A percentile compares a stretch with the other conserved stretches of the same genome.
These are phyloP conservation scores for Buceros bicornis DNA, from an alignment of 2,797 vertebrate genomes.

Conservation along the genomic window DNA sequence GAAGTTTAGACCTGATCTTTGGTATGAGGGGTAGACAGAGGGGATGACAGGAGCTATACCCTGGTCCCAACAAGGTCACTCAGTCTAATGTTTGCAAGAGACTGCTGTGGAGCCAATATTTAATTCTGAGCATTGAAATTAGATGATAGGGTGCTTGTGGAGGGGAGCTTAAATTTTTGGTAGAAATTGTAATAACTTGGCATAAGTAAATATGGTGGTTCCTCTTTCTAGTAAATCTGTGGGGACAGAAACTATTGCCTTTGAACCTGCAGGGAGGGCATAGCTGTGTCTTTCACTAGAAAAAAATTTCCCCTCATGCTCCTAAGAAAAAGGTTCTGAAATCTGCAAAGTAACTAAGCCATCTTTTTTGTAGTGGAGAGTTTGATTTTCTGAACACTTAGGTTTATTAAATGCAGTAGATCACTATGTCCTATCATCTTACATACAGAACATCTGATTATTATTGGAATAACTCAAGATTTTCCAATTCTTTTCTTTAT, in stretches of 20 bases:
- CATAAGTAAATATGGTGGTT: not conserved
- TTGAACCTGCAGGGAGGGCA: not conserved
- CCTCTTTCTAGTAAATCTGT: not conserved
- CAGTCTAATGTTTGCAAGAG: not conserved
- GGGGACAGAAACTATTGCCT: not conserved
- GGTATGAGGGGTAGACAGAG: not conserved
- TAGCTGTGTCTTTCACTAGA: not conserved
- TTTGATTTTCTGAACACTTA: not conserved
- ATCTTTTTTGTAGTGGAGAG: not conserved
- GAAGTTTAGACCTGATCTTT: not conserved
- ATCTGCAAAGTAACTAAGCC: not conserved
- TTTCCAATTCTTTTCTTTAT: not conserved
- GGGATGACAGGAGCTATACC: not conserved
- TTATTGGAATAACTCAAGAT: slow-evolving; percentile 20
- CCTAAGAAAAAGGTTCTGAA: not conserved
- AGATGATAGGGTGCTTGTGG: not conserved
- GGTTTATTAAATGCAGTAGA: not conserved
- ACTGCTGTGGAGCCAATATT: not conserved
- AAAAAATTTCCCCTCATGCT: not conserved
- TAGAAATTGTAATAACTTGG: not conserved
- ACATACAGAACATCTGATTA: not conserved
- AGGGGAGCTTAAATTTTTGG: not conserved
- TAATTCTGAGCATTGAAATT: not conserved
- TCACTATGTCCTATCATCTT: not conserved
- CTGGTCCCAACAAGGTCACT: not conserved